Evolutionary conservation across 2,797 vertebrate species (phyloP).

Genomic region (Limnodromus scolopaceus): DNA sequence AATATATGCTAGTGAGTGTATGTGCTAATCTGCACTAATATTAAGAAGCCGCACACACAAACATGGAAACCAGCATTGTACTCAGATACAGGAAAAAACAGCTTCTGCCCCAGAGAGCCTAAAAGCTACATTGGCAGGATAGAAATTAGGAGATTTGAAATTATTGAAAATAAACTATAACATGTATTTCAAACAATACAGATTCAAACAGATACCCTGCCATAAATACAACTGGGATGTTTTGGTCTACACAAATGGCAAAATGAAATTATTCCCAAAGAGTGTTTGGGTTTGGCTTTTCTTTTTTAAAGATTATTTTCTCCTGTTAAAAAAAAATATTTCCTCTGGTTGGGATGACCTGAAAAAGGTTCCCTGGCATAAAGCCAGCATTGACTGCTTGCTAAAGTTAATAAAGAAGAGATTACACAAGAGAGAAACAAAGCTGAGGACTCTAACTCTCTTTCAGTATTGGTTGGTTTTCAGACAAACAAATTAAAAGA

Average conservation of each 20-base stretch:
- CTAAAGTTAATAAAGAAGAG: background rate
- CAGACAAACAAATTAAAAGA: constrained; percentile 22
- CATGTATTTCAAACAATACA: background rate
- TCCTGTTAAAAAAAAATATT: background rate
- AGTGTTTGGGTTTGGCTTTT: background rate
- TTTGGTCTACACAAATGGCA: background rate
- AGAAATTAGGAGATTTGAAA: background rate
- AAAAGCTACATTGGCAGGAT: background rate
- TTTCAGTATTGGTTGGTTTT: constrained; percentile 24
- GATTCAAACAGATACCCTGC: background rate
- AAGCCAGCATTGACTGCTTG: background rate
- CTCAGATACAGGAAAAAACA: background rate
- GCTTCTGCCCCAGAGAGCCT: background rate
- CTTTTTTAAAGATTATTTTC: background rate
- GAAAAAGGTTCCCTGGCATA: background rate
- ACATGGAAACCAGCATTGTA: background rate
- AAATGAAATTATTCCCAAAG: background rate
- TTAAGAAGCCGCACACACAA: background rate
- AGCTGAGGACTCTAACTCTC: background rate
- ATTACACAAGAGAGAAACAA: background rate
- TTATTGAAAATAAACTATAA: background rate
- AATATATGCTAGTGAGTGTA: background rate
- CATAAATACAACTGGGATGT: background rate
- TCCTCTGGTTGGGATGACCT: background rate
- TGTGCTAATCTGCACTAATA: background rate